Evolutionary conservation across 2,113 vertebrate species (phyloP), one percentile per base, ranked within the genome.

Genomic region (Oryzias melastigma): DNA sequence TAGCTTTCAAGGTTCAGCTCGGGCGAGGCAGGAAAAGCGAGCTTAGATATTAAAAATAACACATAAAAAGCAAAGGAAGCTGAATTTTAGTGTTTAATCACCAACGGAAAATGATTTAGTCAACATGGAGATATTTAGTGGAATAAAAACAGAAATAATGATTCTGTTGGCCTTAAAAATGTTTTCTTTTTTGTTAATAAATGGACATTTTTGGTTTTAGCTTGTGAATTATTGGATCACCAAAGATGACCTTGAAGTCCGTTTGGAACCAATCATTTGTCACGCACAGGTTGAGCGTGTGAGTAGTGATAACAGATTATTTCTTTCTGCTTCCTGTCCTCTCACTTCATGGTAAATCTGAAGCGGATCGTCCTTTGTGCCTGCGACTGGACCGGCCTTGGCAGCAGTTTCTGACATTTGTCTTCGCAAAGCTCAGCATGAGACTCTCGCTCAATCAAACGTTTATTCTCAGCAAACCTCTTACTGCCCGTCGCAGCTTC

Each of bases 371-470:
- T 25, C 7, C 2, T 12, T 51, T 52, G 27, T 61, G 48, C 62
- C 63, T 52, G 3, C 42, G 22, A 45, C 25, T 6, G 49, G n/a
- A 52, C 59, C n/a, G n/a, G n/a, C n/a, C 41, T 16, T 17, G 27
- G 20, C 15, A 14, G 16, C 22, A 7, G 51, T 67, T 20, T 14
- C 41, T 58, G n/a, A 71, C 58, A 22, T 78, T 71, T 41, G 43
- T 47, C 68, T 68, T 71, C 51, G 43, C 17, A 40, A 58, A 69
- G 44, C 69, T 60, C 59, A n/a, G 41, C 51, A 22, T 53, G 55
- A 81, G 65, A 52, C 16, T 53, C 22, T 54, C 25, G 51, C 44
- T 62, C 54, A 41, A 45, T 58, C 52, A 73, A 55, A 5, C 53
- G 22, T 47, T 53, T 50, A 53, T 67, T 54, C 58, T 78, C 12